These are phyloP conservation scores for Pterocles orientalis DNA, from an alignment of 2,113 vertebrate species.

Conservation along the genomic window DNA sequence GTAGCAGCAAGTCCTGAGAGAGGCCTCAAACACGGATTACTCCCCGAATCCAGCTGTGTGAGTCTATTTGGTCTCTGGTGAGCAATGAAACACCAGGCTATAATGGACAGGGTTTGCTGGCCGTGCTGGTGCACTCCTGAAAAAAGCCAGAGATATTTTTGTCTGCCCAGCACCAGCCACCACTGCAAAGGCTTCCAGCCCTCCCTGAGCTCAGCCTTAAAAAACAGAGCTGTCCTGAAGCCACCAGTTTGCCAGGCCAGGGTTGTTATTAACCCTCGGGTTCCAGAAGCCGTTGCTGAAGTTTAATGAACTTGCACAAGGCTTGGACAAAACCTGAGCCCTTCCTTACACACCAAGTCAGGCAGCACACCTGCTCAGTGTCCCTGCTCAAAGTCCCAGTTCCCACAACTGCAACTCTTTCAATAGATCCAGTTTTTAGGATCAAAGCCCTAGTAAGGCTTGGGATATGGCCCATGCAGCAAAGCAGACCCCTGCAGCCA, in stretches of 20 bases:
- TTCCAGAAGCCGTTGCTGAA: not conserved
- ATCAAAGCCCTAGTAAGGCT: not conserved
- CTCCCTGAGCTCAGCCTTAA: not conserved
- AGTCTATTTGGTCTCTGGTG: not conserved
- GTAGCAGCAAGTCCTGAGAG: not conserved
- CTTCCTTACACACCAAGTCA: not conserved
- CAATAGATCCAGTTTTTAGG: not conserved
- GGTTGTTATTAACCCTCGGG: not conserved
- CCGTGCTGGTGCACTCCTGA: not conserved
- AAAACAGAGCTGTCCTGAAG: not conserved
- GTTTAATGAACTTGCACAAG: not conserved
- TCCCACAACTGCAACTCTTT: not conserved
- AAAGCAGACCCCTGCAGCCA: not conserved
- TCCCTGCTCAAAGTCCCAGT: rapidly evolving
- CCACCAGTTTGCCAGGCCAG: not conserved
- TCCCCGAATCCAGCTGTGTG: not conserved
- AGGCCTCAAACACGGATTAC: not conserved
- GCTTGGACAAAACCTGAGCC: not conserved
- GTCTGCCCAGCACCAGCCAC: not conserved
- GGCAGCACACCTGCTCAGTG: rapidly evolving
- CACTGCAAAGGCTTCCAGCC: not conserved
- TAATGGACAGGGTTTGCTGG: rapidly evolving
- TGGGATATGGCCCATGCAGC: rapidly evolving
- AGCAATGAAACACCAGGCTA: not conserved
- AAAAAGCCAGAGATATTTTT: not conserved